phyloP scores from a whole-genome alignment of 1,140 invertebrate species.

The Drosophila fuyamai region DNA sequence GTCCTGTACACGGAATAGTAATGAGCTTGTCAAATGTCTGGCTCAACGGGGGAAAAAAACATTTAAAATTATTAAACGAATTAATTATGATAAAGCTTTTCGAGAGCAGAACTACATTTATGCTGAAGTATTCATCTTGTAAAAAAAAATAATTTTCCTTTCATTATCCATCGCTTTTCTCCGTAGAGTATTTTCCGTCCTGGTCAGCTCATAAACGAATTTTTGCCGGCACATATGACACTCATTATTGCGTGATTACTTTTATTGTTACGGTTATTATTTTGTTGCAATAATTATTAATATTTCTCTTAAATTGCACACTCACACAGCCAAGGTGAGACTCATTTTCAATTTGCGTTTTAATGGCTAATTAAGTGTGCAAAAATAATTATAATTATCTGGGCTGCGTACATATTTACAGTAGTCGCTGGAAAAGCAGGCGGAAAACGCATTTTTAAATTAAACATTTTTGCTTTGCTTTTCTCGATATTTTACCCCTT shows the following conservation, averaged over 20 bases:
- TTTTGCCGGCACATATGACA: constrained; percentile 60
- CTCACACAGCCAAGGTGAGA: background rate
- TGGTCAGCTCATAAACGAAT: background rate
- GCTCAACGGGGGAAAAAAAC: constrained; percentile 8
- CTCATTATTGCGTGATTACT: constrained; percentile 71
- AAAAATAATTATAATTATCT: constrained; percentile 82
- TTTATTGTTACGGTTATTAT: constrained; percentile 73
- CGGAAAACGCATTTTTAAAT: constrained; percentile 21
- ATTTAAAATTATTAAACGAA: constrained; percentile 42
- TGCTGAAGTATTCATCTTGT: background rate
- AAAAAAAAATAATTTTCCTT: background rate
- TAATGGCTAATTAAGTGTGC: constrained; percentile 83
- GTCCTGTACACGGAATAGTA: constrained; percentile 33
- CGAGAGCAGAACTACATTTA: background rate
- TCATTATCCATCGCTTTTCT: background rate
- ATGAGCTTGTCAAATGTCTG: constrained; percentile 48
- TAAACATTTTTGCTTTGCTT: constrained; percentile 25
- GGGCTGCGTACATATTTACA: constrained; percentile 46
- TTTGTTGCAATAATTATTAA: constrained; percentile 68
- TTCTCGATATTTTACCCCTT: constrained; percentile 5
- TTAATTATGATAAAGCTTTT: constrained; percentile 27
- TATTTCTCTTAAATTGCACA: constrained; percentile 52
- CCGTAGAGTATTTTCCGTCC: background rate
- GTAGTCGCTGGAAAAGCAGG: constrained; percentile 52
- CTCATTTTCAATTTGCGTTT: constrained; percentile 76